Evolutionary conservation across 2,113 vertebrate genomes (phyloP).

Genomic region (Sula dactylatra): DNA sequence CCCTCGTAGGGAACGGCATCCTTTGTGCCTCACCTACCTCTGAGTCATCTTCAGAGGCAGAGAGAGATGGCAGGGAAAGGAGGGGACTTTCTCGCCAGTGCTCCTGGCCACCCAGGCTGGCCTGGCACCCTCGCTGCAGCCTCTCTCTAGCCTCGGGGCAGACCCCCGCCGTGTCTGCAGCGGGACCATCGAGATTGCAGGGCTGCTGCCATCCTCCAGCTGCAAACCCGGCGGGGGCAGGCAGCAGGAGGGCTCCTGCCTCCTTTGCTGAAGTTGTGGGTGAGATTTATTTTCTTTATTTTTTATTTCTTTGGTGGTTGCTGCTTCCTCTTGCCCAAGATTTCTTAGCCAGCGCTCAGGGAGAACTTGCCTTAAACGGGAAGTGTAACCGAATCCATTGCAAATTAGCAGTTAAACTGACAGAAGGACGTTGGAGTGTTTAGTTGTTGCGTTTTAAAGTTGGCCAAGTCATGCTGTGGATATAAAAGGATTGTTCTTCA

Average conservation of each 20-base stretch:
- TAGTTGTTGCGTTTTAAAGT: slow-evolving; percentile 7
- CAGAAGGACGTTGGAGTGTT: slow-evolving; percentile 56
- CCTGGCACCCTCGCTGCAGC: background rate
- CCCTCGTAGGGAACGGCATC: background rate
- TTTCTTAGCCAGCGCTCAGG: background rate
- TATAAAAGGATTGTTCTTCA: slow-evolving; percentile 54
- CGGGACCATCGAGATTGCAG: rapidly evolving
- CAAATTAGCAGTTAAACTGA: slow-evolving; percentile 67
- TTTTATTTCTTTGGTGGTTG: slow-evolving; percentile 3
- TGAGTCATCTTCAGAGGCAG: background rate
- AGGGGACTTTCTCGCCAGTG: rapidly evolving
- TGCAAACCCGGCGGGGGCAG: background rate
- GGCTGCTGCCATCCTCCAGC: background rate
- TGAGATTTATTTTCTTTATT: background rate
- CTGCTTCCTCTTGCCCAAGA: slow-evolving; percentile 64
- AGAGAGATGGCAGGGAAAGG: background rate
- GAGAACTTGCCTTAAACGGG: slow-evolving; percentile 48
- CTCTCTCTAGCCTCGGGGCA: background rate
- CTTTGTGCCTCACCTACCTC: background rate
- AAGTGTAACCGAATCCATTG: slow-evolving; percentile 66
- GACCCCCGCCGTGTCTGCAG: background rate
- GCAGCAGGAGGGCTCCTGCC: background rate
- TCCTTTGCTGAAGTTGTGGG: background rate
- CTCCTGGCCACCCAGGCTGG: background rate
- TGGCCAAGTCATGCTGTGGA: slow-evolving; percentile 45